Conservation (phyloP, 2,888 invertebrate genomes). For the Ditula angustiorana region DNA sequence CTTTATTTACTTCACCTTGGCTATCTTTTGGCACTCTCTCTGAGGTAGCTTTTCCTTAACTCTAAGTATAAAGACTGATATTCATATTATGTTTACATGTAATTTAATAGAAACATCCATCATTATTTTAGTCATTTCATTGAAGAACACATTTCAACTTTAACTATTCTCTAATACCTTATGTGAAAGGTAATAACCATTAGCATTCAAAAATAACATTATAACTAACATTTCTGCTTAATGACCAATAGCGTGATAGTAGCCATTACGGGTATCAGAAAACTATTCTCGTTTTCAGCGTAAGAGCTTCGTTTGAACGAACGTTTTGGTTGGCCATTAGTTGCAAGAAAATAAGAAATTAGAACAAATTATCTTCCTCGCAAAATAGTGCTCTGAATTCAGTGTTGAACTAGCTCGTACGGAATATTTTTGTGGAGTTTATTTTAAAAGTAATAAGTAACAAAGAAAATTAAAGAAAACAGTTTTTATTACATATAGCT, state of each 20-base stretch:
- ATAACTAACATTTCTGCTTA: conserved; percentile 37
- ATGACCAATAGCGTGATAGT: conserved; percentile 44
- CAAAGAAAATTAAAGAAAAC: background rate
- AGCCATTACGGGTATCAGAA: conserved; percentile 40
- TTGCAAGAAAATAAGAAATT: too few species aligned
- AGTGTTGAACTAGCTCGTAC: too few species aligned
- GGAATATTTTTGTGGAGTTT: too few species aligned
- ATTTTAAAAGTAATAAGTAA: too few species aligned
- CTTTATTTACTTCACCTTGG: too few species aligned
- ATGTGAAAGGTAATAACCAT: conserved; percentile 31
- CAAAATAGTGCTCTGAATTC: too few species aligned
- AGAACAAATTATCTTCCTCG: too few species aligned
- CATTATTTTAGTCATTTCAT: background rate
- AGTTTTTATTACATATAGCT: background rate
- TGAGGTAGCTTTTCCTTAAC: too few species aligned
- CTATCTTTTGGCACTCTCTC: too few species aligned
- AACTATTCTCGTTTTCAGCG: conserved; percentile 36
- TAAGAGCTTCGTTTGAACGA: conserved; percentile 19
- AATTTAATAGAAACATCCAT: background rate
- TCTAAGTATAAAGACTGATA: too few species aligned
- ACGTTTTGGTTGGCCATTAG: background rate
- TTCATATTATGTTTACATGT: too few species aligned
- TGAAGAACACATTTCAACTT: background rate
- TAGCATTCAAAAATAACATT: conserved; percentile 37
- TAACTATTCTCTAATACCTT: background rate